Evolutionary conservation across 2,113 vertebrate genomes (phyloP).

Genomic region (Forbesichthys papilliferus): DNA sequence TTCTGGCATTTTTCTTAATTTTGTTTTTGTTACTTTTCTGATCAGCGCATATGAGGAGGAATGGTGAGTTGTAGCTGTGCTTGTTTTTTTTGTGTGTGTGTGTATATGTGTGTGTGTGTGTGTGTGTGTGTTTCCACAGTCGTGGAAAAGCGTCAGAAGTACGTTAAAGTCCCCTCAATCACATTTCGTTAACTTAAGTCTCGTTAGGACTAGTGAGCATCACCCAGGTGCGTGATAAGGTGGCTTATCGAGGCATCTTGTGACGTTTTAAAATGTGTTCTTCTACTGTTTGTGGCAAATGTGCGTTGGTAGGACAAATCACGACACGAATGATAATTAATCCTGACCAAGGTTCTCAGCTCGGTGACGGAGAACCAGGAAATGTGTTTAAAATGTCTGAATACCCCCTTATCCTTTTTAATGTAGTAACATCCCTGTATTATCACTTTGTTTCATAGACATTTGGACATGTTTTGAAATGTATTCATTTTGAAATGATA

Average conservation of each 20-base stretch:
- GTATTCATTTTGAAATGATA: too few species aligned
- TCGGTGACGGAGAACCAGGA: too few species aligned
- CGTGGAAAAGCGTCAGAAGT: not conserved
- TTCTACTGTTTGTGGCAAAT: too few species aligned
- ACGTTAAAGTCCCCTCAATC: too few species aligned
- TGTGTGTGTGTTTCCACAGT: conserved; percentile 32
- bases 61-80: conserved; percentile 88
- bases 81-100: conserved; percentile 37
- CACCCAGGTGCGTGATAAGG: conserved; percentile 59
- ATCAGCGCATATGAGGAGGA: conserved; percentile 95
- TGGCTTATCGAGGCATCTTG: not conserved
- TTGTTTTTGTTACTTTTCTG: conserved; percentile 71
- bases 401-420: too few species aligned
- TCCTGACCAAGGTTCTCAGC: too few species aligned
- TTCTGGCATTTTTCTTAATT: conserved; percentile 65
- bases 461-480: too few species aligned
- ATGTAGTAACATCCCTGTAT: too few species aligned
- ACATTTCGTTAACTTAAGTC: not conserved
- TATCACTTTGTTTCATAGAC: too few species aligned
- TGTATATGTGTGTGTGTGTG: conserved; percentile 24
- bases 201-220: not conserved
- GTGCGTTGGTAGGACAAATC: too few species aligned
- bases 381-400: too few species aligned
- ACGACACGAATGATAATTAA: too few species aligned
- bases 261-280: not conserved